Evolutionary conservation across 2,888 invertebrate species (phyloP).

Genomic region (Nudaria mundana): DNA sequence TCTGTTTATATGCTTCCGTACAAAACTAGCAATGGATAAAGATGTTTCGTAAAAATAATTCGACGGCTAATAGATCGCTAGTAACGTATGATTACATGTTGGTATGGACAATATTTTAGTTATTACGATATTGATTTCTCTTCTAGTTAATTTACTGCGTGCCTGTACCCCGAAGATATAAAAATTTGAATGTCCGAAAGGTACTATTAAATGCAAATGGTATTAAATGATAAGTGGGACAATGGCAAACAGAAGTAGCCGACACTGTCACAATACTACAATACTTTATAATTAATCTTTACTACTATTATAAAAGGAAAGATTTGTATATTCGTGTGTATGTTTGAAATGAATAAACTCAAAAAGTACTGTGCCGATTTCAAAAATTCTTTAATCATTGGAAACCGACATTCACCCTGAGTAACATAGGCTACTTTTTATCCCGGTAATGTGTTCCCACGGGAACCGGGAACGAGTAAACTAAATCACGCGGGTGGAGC

Average conservation of each 20-base stretch:
- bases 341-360: no score
- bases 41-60: no score
- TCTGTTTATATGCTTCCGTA: accelerated
- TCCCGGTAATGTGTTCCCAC: no score
- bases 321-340: no score
- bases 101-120: slow-evolving; percentile 55
- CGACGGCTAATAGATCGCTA: slow-evolving; percentile 31
- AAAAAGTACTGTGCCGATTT: no score
- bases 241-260: slow-evolving; percentile 14
- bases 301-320: no score
- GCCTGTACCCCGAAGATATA: slow-evolving; percentile 42
- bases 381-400: no score
- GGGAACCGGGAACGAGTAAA: no score
- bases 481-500: no score
- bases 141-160: slow-evolving; percentile 47
- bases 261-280: not conserved
- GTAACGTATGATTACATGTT: slow-evolving; percentile 45
- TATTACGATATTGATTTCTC: slow-evolving; percentile 67
- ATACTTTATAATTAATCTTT: not conserved
- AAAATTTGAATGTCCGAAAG: slow-evolving; percentile 46
- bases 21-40: slow-evolving; percentile 9
- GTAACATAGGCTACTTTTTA: no score
- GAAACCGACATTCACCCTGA: no score
- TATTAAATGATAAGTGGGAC: slow-evolving; percentile 33
- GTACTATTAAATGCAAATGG: slow-evolving; percentile 38